Evolutionary conservation across 2,797 vertebrate genomes (phyloP).

Genomic region (Anguilla obscura): DNA sequence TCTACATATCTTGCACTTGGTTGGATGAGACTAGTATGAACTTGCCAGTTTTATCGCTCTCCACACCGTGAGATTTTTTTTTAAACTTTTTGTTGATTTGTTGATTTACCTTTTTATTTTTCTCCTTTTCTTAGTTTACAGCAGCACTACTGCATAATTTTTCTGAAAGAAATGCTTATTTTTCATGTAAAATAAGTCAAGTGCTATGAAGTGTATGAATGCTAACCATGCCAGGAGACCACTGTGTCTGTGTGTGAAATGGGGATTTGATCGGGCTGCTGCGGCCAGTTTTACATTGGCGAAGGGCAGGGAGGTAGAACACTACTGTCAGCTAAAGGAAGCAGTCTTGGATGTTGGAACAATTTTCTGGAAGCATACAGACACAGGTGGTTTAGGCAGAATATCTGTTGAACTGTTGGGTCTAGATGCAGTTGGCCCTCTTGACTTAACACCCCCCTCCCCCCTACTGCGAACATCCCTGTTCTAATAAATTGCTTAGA

Average conservation of each 20-base stretch:
- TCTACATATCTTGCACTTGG: slow-evolving; percentile 68
- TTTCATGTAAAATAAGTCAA: slow-evolving; percentile 65
- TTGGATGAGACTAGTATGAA: slow-evolving; percentile 49
- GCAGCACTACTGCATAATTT: slow-evolving; percentile 64
- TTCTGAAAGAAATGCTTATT: slow-evolving; percentile 62
- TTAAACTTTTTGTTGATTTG: slow-evolving; percentile 40
- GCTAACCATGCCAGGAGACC: slow-evolving; percentile 61
- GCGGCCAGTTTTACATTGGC: neutral
- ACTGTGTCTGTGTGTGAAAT: slow-evolving; percentile 63
- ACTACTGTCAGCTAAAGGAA: slow-evolving; percentile 54
- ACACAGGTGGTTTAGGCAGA: slow-evolving; percentile 61
- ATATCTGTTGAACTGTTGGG: slow-evolving; percentile 59
- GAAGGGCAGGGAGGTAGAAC: slow-evolving; percentile 31
- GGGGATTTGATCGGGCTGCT: slow-evolving; percentile 39
- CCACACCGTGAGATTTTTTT: slow-evolving; percentile 33
- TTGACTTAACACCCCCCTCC: slow-evolving; percentile 45
- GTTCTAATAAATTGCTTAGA: slow-evolving; percentile 81
- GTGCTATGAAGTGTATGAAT: slow-evolving; percentile 70
- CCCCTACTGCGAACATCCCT: slow-evolving; percentile 74
- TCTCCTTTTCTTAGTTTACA: slow-evolving; percentile 40
- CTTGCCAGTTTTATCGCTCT: slow-evolving; percentile 21
- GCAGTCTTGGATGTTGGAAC: slow-evolving; percentile 60
- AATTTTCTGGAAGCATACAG: slow-evolving; percentile 58
- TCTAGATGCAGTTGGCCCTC: slow-evolving; percentile 59
- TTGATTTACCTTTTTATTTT: slow-evolving; percentile 25